Conservation (phyloP, 2,797 vertebrate species). For the Triplophysa bombifrons region DNA sequence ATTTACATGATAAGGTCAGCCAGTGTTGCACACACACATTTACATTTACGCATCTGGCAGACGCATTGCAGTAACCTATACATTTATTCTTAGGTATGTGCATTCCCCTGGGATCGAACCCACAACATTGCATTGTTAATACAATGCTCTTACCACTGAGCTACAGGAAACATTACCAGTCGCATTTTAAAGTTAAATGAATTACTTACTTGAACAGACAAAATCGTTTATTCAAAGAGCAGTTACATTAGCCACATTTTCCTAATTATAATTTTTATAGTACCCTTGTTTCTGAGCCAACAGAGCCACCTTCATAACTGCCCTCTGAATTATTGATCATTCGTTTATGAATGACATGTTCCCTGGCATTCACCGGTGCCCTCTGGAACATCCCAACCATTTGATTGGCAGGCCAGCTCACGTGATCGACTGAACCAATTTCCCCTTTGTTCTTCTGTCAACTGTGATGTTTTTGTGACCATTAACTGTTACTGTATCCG, state of each 20-base stretch:
- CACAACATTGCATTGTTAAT: no score
- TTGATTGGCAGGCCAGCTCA: neutral
- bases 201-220: no score
- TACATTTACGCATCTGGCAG: no score
- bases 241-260: neutral
- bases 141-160: no score
- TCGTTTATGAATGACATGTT: constrained; percentile 20
- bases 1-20: constrained; percentile 1
- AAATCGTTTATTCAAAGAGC: neutral
- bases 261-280: neutral
- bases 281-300: neutral
- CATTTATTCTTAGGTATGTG: no score
- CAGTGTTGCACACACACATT: neutral
- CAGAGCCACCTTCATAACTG: neutral
- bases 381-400: constrained; percentile 32
- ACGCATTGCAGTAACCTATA: no score
- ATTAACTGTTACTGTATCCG: constrained; percentile 41
- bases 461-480: constrained; percentile 23
- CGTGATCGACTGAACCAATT: neutral
- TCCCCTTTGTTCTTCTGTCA: constrained; percentile 29
- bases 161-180: no score
- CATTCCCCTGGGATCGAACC: no score
- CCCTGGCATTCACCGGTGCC: constrained; percentile 57
- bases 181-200: no score
- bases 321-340: constrained; percentile 18